Base-by-base conservation (phyloP, 2,797 vertebrate genomes). In the Gallinago stenura region DNA sequence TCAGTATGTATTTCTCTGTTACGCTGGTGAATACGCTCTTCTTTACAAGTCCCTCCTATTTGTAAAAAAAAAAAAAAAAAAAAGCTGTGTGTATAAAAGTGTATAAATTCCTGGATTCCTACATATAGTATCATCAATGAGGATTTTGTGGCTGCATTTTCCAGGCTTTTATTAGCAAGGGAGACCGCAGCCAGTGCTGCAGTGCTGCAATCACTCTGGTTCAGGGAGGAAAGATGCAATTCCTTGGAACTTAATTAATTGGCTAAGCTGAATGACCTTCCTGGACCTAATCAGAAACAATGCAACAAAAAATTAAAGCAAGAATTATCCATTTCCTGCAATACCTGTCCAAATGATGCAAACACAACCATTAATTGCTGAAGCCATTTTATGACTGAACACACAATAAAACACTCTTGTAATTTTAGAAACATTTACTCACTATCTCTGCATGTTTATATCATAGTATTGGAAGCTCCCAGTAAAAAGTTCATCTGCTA, bases 201-300 rank as follows among this genome's bases (percentile, higher is more conserved):
- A 81, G 58, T 14, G 9, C 33, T 28, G 24, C 77, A 94, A 94
- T 90, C 90, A 70, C 58, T 73, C 50, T 73, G 2, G 8, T 84
- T 91, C 73, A 66, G 70, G 60, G 62, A 89, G 39, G n/a, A 93
- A 95, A 90, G 83, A 88, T 82, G 45, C 75, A 91, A 33, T 76
- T 95, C 51, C 54, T 84, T 3, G 2, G 35, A 93, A 88, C 85
- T 93, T 93, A 94, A 86, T 93, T 93, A 94, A 86, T 92, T 94
- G 50, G 64, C 70, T 87, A 48, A 4, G 0, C 50, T 95, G 70
- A 93, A 96, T 84, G 45, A 72, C 22, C 31, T 94, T 90, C 75
- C 54, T 43, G 53, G 37, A 89, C 30, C 35, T 84, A 73, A 93
- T 71, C 66, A 70, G 58, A 94, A 93, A 92, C 60, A 93, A 95